phyloP scores from a whole-genome alignment of 2,797 vertebrate genomes.

The Xiphophorus birchmanni region DNA sequence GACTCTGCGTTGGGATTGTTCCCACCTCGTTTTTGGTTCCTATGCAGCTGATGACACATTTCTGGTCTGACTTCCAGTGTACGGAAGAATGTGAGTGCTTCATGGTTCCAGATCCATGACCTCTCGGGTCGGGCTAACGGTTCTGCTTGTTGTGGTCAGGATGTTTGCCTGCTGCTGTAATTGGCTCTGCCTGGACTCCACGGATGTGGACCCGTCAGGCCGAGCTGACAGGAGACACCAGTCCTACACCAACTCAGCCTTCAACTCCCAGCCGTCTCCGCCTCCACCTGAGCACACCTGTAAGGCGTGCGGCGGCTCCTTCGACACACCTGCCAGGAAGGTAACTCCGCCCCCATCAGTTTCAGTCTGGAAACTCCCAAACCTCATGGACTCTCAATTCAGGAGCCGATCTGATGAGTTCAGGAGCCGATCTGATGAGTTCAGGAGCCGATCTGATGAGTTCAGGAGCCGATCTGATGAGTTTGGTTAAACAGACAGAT shows the following conservation, averaged over 20 bases:
- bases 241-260: constrained; percentile 90
- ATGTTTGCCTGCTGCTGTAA: constrained; percentile 95
- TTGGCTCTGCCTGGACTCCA: constrained; percentile 90
- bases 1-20: background rate
- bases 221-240: constrained; percentile 65
- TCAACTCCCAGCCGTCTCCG: constrained; percentile 81
- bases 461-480: background rate
- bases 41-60: background rate
- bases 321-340: constrained; percentile 81
- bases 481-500: background rate
- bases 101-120: background rate
- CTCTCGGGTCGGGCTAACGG: background rate
- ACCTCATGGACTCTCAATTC: background rate
- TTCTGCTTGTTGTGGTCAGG: constrained; percentile 9
- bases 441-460: too few species aligned
- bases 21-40: background rate
- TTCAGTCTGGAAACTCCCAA: background rate
- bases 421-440: too few species aligned
- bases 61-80: background rate
- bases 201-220: constrained; percentile 68
- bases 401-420: too few species aligned
- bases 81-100: background rate
- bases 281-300: constrained; percentile 82
- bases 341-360: constrained; percentile 59
- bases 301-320: constrained; percentile 83